Base-by-base conservation (phyloP, 1,140 invertebrate species). In the Hyposmocoma kahamanoa region DNA sequence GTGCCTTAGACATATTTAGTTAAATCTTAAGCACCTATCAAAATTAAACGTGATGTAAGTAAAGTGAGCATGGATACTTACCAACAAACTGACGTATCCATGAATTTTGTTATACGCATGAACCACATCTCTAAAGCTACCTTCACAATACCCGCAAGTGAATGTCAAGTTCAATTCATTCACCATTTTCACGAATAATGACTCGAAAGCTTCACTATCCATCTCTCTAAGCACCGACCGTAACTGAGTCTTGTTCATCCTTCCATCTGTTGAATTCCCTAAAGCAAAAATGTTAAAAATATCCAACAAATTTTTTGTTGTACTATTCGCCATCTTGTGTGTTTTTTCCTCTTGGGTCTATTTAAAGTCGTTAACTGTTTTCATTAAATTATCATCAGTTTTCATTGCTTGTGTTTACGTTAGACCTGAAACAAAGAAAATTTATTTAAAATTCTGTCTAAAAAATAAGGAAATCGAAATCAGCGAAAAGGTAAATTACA, bases 271-370 rank as follows among this genome's bases (percentile, higher is more conserved):
- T 2, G 72, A 70, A 46, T 82, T 80, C 1, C 71, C 76, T 15
- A 72, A 75, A 10, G 74, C 75, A 22, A 84, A 80, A 48, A 75
- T 72, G 59, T 84, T 72, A 60, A 84, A 84, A 50, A 84, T 82
- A 30, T 79, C 72, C 59, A 77, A 59, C 24, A 82, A 54, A 5
- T 58, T 75, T 39, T 80, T 76, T 30, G 78, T 72, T 57, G 11
- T 28, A 28, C 74, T 69, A 62, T 79, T 80, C 22, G 75, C 51
- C 80, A 84, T 84, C 42, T 70, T 83, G 3, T 17, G 2, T 30
- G 28, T 30, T 36, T 36, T 36, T n/a, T n/a, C n/a, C n/a, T n/a
- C n/a, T n/a, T n/a, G n/a, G n/a, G n/a, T n/a, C n/a, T n/a, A n/a
- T n/a, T n/a, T n/a, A n/a, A n/a, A n/a, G n/a, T n/a, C n/a, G n/a